These are phyloP conservation scores for Lates calcarifer DNA, from an alignment of 2,113 vertebrate species.

Conservation along the genomic window DNA sequence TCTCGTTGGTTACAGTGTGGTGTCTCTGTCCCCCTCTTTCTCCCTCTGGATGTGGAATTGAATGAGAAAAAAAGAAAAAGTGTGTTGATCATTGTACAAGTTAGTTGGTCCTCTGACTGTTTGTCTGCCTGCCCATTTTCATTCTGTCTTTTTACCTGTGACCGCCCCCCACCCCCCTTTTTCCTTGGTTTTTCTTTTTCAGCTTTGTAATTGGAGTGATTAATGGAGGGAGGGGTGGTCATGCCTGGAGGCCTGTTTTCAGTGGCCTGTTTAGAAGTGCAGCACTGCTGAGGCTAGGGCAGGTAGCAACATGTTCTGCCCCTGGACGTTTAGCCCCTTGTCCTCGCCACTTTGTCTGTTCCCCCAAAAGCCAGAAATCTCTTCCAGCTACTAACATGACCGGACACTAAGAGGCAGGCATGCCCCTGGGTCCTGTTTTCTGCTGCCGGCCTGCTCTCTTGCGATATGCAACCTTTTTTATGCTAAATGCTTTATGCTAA, in stretches of 20 bases:
- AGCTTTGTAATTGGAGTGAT: slow-evolving; percentile 85
- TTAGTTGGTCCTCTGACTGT: slow-evolving; percentile 8
- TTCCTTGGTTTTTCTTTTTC: slow-evolving; percentile 59
- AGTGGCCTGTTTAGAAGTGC: slow-evolving; percentile 72
- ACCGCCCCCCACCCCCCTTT: neutral
- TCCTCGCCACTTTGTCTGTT: slow-evolving; percentile 71
- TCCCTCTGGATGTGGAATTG: slow-evolving; percentile 15
- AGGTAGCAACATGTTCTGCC: slow-evolving; percentile 77
- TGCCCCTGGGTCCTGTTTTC: slow-evolving; percentile 37
- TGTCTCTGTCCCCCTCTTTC: slow-evolving; percentile 1
- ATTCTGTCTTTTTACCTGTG: slow-evolving; percentile 37
- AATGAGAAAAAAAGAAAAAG: slow-evolving; percentile 19
- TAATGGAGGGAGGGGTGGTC: slow-evolving; percentile 82
- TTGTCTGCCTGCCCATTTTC: slow-evolving; percentile 32
- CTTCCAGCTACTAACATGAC: slow-evolving; percentile 55
- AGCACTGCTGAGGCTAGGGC: slow-evolving; percentile 56
- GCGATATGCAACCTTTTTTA: slow-evolving; percentile 53
- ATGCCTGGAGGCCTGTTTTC: slow-evolving; percentile 76
- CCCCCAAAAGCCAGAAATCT: slow-evolving; percentile 64
- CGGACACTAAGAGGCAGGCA: slow-evolving; percentile 45
- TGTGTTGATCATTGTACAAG: neutral
- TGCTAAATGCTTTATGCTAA: slow-evolving; percentile 60
- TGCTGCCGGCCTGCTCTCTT: slow-evolving; percentile 23
- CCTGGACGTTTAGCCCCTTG: slow-evolving; percentile 73
- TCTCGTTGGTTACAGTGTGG: neutral